These are phyloP conservation scores for Rutilus rutilus DNA, from an alignment of 2,113 vertebrate species.

Conservation along the genomic window DNA sequence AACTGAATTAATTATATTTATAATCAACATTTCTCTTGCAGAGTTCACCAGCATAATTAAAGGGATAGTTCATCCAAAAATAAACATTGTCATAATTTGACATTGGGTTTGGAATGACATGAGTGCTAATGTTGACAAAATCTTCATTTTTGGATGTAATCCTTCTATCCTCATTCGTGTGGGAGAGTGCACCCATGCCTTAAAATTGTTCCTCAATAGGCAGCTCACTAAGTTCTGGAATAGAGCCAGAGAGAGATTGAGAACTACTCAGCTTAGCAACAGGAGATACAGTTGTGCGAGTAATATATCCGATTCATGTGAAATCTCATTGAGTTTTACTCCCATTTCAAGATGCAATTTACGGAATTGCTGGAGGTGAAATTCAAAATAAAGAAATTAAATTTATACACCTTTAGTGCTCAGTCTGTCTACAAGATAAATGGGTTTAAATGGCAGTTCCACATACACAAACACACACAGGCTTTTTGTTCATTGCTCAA, in stretches of 20 bases:
- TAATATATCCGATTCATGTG: constrained; percentile 55
- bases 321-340: constrained; percentile 53
- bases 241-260: background rate
- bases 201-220: background rate
- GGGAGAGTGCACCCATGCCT: background rate
- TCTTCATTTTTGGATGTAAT: background rate
- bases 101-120: background rate
- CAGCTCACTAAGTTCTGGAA: background rate
- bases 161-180: background rate
- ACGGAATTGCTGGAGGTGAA: constrained; percentile 56
- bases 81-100: background rate
- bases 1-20: background rate
- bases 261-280: constrained; percentile 54
- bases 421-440: constrained; percentile 46
- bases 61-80: background rate
- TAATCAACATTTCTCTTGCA: background rate
- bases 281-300: constrained; percentile 49
- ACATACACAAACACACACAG: constrained; percentile 39
- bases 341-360: constrained; percentile 54
- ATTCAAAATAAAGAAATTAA: constrained; percentile 57
- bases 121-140: background rate
- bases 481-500: constrained; percentile 24
- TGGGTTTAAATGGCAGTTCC: constrained; percentile 34
- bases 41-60: background rate
- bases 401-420: constrained; percentile 58